These are phyloP conservation scores for Notothenia rossii DNA, from an alignment of 2,113 vertebrate genomes.

Conservation along the genomic window DNA sequence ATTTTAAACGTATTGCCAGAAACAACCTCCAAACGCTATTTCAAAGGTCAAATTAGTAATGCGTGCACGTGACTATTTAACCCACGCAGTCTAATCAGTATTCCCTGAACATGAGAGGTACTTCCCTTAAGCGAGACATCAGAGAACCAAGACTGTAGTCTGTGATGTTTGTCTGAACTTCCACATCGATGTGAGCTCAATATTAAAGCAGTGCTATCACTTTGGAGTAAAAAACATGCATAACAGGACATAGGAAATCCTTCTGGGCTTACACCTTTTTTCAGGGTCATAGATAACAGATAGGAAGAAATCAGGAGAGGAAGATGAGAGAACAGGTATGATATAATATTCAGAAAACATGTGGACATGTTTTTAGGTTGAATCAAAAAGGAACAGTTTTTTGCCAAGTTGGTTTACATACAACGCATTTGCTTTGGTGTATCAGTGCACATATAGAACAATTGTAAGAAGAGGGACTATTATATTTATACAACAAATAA, in stretches of 20 bases:
- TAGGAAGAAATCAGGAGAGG: neutral
- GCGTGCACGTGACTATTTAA: neutral
- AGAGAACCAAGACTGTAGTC: slow-evolving; percentile 39
- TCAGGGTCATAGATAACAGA: neutral
- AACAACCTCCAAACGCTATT: neutral
- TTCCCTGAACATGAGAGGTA: slow-evolving; percentile 20
- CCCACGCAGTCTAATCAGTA: slow-evolving; percentile 24
- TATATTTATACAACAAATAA: too few relatives aligned
- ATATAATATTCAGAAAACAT: too few relatives aligned
- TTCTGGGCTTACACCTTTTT: slow-evolving; percentile 7
- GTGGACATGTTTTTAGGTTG: neutral
- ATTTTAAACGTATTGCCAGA: neutral
- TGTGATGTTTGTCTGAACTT: slow-evolving; percentile 56
- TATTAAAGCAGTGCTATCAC: slow-evolving; percentile 46
- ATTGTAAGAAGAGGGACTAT: too few relatives aligned
- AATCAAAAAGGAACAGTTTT: too few relatives aligned
- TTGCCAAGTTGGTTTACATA: too few relatives aligned
- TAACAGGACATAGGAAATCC: slow-evolving; percentile 15
- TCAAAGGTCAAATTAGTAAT: neutral
- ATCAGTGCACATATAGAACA: too few relatives aligned
- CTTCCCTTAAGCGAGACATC: slow-evolving; percentile 32
- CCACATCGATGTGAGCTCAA: slow-evolving; percentile 41
- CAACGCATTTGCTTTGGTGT: too few relatives aligned
- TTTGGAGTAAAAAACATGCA: slow-evolving; percentile 9
- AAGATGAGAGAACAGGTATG: neutral